These are phyloP conservation scores for Tamandua tetradactyla DNA, from an alignment of 2,797 vertebrate species.

Conservation along the genomic window DNA sequence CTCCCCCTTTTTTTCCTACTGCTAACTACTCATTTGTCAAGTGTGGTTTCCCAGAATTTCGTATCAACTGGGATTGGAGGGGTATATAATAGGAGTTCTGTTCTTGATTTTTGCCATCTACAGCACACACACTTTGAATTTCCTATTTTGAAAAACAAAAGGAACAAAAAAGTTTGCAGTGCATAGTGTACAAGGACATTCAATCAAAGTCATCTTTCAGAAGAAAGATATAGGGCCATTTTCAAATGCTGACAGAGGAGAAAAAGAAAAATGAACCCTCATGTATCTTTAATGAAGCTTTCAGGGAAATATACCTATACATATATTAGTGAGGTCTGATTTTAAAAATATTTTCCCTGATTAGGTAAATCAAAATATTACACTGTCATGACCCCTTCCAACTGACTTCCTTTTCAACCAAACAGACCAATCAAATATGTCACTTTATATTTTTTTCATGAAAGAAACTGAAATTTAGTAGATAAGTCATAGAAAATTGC, in stretches of 20 bases:
- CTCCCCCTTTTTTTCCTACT: not conserved
- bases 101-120: not conserved
- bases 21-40: not conserved
- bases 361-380: conserved; percentile 49
- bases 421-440: not conserved
- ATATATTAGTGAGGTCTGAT: conserved; percentile 27
- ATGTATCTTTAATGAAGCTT: conserved; percentile 67
- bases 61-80: not conserved
- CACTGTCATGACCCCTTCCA: not conserved
- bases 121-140: conserved; percentile 33
- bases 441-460: not conserved
- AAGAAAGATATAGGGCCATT: conserved; percentile 40
- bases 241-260: conserved; percentile 65
- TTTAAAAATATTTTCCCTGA: conserved; percentile 17
- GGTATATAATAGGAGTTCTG: not conserved
- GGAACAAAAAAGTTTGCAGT: conserved; percentile 5
- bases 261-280: conserved; percentile 63
- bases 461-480: not conserved
- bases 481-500: not conserved
- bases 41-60: not conserved
- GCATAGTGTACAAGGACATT: not conserved
- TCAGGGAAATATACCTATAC: conserved; percentile 5
- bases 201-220: conserved; percentile 64
- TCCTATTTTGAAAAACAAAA: conserved; percentile 40
- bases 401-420: conserved; percentile 35